Conservation (phyloP, 2,888 invertebrate genomes). For the Ectropis crepuscularia region DNA sequence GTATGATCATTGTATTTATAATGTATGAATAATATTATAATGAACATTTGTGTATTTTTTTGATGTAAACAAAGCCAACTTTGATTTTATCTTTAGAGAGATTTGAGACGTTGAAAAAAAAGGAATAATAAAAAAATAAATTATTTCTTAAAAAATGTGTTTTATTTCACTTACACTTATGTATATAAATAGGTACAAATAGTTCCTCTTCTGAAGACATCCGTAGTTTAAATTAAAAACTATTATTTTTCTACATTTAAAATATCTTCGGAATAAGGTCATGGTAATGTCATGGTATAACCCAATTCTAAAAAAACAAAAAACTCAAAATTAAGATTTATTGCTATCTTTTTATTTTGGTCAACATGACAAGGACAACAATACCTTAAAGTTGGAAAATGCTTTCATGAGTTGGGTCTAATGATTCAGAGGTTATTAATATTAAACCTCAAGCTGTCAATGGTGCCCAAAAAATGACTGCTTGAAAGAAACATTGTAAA, state of each 20-base stretch:
- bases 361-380: too few species aligned
- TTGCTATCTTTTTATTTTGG: too few species aligned
- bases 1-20: constrained; percentile 69
- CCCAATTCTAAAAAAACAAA: background rate
- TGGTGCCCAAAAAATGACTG: too few species aligned
- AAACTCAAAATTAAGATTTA: too few species aligned
- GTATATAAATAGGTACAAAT: background rate
- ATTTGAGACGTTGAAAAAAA: constrained; percentile 80
- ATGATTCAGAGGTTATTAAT: too few species aligned
- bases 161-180: constrained; percentile 59
- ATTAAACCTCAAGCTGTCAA: too few species aligned
- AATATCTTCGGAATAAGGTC: background rate
- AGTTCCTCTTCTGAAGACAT: too few species aligned
- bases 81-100: constrained; percentile 81
- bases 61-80: constrained; percentile 82
- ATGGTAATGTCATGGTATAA: constrained; percentile 49
- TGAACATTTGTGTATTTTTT: constrained; percentile 82
- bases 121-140: constrained; percentile 79
- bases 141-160: constrained; percentile 81
- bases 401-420: too few species aligned
- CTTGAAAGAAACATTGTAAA: too few species aligned
- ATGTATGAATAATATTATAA: constrained; percentile 64
- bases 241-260: too few species aligned
- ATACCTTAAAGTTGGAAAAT: too few species aligned
- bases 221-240: too few species aligned